Base-by-base conservation (phyloP, 2,888 invertebrate genomes). In the Aphrophora alni region DNA sequence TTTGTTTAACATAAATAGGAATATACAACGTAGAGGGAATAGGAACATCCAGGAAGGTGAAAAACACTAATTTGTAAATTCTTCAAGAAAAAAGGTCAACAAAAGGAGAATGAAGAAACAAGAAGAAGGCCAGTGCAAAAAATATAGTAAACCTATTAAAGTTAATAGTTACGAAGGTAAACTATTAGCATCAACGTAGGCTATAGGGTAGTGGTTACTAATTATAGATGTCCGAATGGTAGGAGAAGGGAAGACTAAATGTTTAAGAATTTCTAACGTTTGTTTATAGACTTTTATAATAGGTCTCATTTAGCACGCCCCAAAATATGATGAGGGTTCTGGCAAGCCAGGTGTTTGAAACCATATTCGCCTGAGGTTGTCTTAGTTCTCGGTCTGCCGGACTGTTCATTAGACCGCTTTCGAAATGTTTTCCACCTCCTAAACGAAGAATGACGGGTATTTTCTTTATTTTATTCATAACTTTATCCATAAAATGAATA, bases 211-310 rank as follows among this genome's bases (percentile, higher is more conserved):
- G 59, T 59, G 59, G 59, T 21, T 59, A 59, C 59, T 59, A 59
- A 59, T 59, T 59, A 59, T 59, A 59, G 59, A 21, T 59, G 59
- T 59, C 59, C 44, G 14, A 44, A 14, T 44, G 44, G 14, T 44
- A 21, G 59, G 10, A n/a, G 4, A n/a, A 4, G 3, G 59, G 21
- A 10, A 59, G n/a, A 59, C 59, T 59, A 59, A 59, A 59, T 59
- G 21, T 59, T 59, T 59, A 59, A 21, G 59, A 59, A 59, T 59
- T 59, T 59, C 59, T 21, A 59, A 21, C 59, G 59, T 59, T 59
- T 59, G 59, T 59, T 59, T 59, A 59, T 59, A 59, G 59, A 21
- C 59, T 59, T 59, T 59, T 59, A 59, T 59, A 59, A 59, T 59
- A 59, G 59, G 59, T 21, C 59, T 59, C 59, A 59, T 59, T 59